phyloP scores from a whole-genome alignment of 2,888 invertebrate species.

The Cosmia pyralina region DNA sequence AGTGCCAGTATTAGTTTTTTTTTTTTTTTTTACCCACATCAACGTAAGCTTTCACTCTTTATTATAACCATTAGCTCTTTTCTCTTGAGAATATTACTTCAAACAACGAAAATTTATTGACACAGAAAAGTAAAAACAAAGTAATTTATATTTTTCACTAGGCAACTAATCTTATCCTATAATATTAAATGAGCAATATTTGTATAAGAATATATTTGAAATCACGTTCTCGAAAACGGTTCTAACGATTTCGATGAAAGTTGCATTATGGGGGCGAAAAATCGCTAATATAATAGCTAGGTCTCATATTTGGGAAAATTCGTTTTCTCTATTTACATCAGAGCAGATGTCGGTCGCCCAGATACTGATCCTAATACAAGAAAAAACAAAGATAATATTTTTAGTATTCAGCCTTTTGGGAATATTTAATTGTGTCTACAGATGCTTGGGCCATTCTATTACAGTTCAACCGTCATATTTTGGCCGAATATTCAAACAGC shows the following conservation, averaged over 20 bases:
- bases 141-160: neutral
- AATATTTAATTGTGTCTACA: slow-evolving; percentile 33
- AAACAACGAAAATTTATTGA: slow-evolving; percentile 5
- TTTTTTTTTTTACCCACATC: neutral
- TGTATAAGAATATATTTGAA: too few species aligned
- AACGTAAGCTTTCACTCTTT: slow-evolving; percentile 4
- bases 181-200: too few species aligned
- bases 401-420: slow-evolving; percentile 30
- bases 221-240: too few species aligned
- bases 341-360: too few species aligned
- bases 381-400: slow-evolving; percentile 19
- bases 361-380: neutral
- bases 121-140: neutral
- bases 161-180: slow-evolving; percentile 2
- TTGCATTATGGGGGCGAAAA: too few species aligned
- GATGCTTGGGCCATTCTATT: slow-evolving; percentile 23
- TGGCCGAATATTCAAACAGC: slow-evolving; percentile 27
- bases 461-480: slow-evolving; percentile 39
- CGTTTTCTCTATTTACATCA: too few species aligned
- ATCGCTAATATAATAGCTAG: too few species aligned
- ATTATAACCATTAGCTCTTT: slow-evolving; percentile 7
- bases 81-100: neutral
- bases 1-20: too few species aligned
- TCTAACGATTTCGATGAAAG: too few species aligned
- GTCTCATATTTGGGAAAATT: too few species aligned